Evolutionary conservation across 2,797 vertebrate genomes (phyloP), one percentile per base, ranked within the genome.

Genomic region (Brotula barbata): DNA sequence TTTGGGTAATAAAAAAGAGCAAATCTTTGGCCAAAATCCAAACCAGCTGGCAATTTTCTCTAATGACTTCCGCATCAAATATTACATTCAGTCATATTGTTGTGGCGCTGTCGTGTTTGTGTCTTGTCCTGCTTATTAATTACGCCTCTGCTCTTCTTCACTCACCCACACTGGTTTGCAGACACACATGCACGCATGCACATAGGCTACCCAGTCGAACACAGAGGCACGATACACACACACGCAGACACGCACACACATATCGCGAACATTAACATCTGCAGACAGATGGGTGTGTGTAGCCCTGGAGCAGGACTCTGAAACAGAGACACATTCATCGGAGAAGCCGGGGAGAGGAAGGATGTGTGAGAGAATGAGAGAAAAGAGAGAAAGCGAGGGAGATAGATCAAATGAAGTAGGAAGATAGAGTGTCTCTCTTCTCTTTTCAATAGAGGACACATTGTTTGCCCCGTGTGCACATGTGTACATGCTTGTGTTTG

Each of bases 311-410:
- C 86, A 61, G 81, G 64, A 68, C 78, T 82, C 79, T 60, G 70
- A 84, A 85, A 91, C 90, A 92, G 89, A 90, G 90, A 78, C 75
- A 82, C 89, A 91, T 91, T 92, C 89, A 91, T 91, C 58, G 45
- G 52, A 66, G 73, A 73, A 82, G 74, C 78, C 49, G 73, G 82
- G 70, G 83, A 89, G 88, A 88, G 87, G 85, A 89, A 89, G 89
- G 83, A 88, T 86, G 89, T 88, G 87, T 85, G 82, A 79, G 78
- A 87, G 85, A 86, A 77, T 51, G 83, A 82, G 76, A 75, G 80
- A 78, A 68, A 72, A 82, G 85, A 81, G 80, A 83, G 81, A 84
- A 75, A 68, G 78, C 52, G 54, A 85, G 80, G 73, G 83, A 83
- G 84, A 88, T 72, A 82, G 86, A 89, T 89, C 88, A 87, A 89